Conservation (phyloP, 2,888 invertebrate species). For the Callyntrura sp. region DNA sequence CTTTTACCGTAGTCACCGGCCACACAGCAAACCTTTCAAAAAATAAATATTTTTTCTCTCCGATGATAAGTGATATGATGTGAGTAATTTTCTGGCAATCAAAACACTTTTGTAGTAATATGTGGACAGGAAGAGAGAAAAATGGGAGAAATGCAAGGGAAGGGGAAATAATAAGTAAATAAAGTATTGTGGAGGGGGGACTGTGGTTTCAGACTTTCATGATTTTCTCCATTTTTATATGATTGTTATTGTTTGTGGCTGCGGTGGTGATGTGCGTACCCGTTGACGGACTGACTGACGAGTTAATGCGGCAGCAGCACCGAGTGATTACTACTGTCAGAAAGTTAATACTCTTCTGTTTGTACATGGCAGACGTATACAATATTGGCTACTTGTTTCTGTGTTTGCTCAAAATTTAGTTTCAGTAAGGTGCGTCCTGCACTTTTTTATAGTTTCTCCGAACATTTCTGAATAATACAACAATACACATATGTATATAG, state of each 20-base stretch:
- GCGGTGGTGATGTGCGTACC: not conserved
- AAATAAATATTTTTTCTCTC: constrained; percentile 41
- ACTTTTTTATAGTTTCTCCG: too few species aligned
- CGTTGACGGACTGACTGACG: constrained; percentile 16
- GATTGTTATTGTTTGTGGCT: too few species aligned
- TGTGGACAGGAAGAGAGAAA: too few species aligned
- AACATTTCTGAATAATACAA: too few species aligned
- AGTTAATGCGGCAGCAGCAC: constrained; percentile 30
- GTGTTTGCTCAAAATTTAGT: too few species aligned
- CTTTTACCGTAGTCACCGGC: too few species aligned
- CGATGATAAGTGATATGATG: constrained; percentile 32
- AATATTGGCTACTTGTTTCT: too few species aligned
- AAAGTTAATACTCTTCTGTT: constrained; percentile 1
- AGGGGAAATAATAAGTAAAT: constrained; percentile 20
- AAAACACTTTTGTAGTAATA: constrained; percentile 1
- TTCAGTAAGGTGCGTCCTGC: too few species aligned
- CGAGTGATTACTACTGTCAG: constrained; percentile 29
- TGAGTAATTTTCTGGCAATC: constrained; percentile 54
- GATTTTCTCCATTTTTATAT: constrained; percentile 1
- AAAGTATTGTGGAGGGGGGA: constrained; percentile 31
- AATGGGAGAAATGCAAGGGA: not conserved
- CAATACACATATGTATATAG: too few species aligned
- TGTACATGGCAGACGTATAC: not conserved
- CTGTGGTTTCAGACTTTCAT: constrained; percentile 24
- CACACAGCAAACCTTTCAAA: constrained; percentile 15